Evolutionary conservation across 2,888 invertebrate species (phyloP), one percentile per base, ranked within the genome.

Genomic region (Notodonta ziczac): DNA sequence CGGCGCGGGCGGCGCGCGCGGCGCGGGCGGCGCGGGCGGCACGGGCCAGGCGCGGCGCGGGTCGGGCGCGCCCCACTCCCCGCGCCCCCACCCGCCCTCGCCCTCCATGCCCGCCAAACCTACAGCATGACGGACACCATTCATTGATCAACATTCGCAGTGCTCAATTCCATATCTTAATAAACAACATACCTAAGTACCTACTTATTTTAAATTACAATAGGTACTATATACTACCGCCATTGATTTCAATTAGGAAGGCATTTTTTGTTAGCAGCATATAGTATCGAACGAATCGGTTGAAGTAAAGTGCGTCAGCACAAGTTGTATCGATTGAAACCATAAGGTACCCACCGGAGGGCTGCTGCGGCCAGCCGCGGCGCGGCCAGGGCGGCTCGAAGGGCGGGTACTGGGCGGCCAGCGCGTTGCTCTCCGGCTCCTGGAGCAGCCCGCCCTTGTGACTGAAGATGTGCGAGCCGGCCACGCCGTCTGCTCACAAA

Each of bases 371-470:
- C 85, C 82, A 86, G 63, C 78, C 76, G 68, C 83, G 80, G 50
- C 77, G 83, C 67, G 80, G 82, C 86, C 85, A 88, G 50, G 82
- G 81, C 56, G 83, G 76, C 73, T 82, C 84, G 72, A 81, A 82
- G 50, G 84, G 71, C 50, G 80, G 73, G 73, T 76, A 84, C 72
- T 77, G 83, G 57, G 69, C 76, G 60, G 67, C 77, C 16, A 70
- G 72, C 52, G 12, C 52, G 52, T 13, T 13, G 39, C n/a, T 24
- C 61, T 81, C 83, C 59, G 80, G 78, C 77, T 93, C 94, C 74
- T 94, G 93, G 74, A 96, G 94, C 78, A 96, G 87, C 59, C 96
- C 96, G 74, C 94, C 96, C 89, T 96, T 96, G 90, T 96, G 96
- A 83, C 95, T 96, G 89, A 96, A 96, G 81, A 96, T 96, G 82